Evolutionary conservation across 2,888 invertebrate genomes (phyloP).

Genomic region (Charanyca ferruginea): DNA sequence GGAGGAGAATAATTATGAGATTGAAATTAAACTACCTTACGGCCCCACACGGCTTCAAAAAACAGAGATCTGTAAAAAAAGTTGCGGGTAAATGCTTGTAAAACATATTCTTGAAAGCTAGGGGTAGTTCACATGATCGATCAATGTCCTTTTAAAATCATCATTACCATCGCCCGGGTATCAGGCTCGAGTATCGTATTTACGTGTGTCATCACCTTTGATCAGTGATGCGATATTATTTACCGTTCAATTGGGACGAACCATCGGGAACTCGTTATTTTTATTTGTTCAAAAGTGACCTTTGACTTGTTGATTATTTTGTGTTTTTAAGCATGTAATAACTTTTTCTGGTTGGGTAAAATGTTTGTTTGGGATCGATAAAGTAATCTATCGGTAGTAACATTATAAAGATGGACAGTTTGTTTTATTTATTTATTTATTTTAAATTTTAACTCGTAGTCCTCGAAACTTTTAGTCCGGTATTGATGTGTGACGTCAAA

Average conservation of each 20-base stretch:
- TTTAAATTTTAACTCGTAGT: no score
- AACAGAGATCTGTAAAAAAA: no score
- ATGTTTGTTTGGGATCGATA: neutral
- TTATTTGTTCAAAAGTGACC: conserved; percentile 3
- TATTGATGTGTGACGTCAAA: no score
- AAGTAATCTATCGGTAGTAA: no score
- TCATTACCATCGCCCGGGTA: conserved; percentile 27
- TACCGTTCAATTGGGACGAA: conserved; percentile 17
- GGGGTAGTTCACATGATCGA: neutral
- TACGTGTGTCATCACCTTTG: conserved; percentile 17
- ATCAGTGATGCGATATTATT: conserved; percentile 35
- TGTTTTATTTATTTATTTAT: no score
- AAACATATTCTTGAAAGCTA: neutral
- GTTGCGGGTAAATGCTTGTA: no score
- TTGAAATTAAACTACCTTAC: no score
- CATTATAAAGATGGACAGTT: no score
- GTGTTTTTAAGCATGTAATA: neutral
- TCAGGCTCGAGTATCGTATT: neutral
- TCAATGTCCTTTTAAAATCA: neutral
- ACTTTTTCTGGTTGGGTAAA: neutral
- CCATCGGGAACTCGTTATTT: conserved; percentile 13
- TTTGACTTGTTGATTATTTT: neutral
- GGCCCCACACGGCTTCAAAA: no score
- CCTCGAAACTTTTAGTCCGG: no score
- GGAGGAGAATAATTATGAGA: no score